Base-by-base conservation (phyloP, 30 jellyfish, hydroid and myxozoan genomes). In the Chrysaora quinquecirrha region DNA sequence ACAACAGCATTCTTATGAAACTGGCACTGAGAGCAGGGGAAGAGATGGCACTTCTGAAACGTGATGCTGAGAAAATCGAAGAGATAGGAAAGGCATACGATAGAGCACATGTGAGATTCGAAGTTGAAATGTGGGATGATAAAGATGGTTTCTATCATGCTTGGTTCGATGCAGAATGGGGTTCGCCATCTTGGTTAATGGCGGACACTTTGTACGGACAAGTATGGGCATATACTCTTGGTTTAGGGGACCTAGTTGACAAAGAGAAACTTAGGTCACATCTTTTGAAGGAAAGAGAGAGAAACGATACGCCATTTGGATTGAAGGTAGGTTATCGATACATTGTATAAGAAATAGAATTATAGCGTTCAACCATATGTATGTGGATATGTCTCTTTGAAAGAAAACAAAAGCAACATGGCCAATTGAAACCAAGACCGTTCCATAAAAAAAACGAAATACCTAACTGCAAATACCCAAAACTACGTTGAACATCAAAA, bases 131-230 rank as follows among this genome's bases (percentile, higher is more conserved):
- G 99, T 94, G 99, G 99, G 97, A 94, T 64, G 97, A 94, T 24
- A 87, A 78, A 58, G 89, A 86, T 43, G 95, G 87, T 0, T 94
- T 94, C 78, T 94, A 94, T 64, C 99, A 94, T 54, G 97, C 99
- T 2, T 94, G 99, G 99, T 94, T 94, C 48, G 99, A 94, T 64
- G 97, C 92, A 22, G 99, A 94, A 35, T 94, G 97, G 97, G 99
- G 99, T 2, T 87, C 99, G 1, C 97, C 99, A 4, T 68, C 96
- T 11, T 94, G 99, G 99, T 49, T 94, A 24, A 94, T 94, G 99
- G 66, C 97, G n/a, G 99, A 94, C 67, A 78, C 93, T 3, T 78
- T 94, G 50, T 94, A 94, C 62, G 99, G 97, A 25, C 99, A 94
- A 56, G 96, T 94, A 0, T 94, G 99, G 99, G 95, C 97, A 48